Evolutionary conservation across 2,888 invertebrate genomes (phyloP).

Genomic region (Aromia moschata): DNA sequence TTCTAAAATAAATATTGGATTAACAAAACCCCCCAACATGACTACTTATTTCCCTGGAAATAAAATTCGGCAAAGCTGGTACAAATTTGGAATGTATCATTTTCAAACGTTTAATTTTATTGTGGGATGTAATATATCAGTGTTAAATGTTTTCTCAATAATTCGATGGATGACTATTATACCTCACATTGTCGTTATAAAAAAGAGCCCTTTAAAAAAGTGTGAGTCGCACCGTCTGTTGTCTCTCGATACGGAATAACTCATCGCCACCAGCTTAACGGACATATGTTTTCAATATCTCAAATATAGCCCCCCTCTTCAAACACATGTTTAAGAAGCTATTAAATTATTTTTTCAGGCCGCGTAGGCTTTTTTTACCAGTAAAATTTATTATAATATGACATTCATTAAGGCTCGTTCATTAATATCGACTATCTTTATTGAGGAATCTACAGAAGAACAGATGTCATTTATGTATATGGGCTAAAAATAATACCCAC

Average conservation of each 20-base stretch:
- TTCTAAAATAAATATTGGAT: too few relatives aligned
- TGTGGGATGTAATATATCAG: too few relatives aligned
- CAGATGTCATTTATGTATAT: conserved; percentile 43
- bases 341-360: conserved; percentile 47
- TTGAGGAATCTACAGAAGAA: conserved; percentile 44
- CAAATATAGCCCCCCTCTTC: conserved; percentile 42
- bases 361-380: conserved; percentile 40
- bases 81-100: too few relatives aligned
- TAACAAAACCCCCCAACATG: too few relatives aligned
- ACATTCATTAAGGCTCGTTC: conserved; percentile 45
- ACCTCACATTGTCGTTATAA: too few relatives aligned
- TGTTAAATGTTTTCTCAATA: too few relatives aligned
- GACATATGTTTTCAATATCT: conserved; percentile 48
- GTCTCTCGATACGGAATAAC: conserved; percentile 9
- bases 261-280: conserved; percentile 14
- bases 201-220: neutral
- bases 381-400: conserved; percentile 45
- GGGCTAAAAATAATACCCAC: conserved; percentile 39
- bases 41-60: too few relatives aligned
- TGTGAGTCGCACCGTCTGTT: conserved; percentile 11
- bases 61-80: too few relatives aligned
- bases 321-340: conserved; percentile 46
- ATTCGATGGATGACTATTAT: too few relatives aligned
- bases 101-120: too few relatives aligned
- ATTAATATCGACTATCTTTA: conserved; percentile 46